Conservation (phyloP, 1,140 invertebrate genomes). For the Pseudomyrmex sp. region DNA sequence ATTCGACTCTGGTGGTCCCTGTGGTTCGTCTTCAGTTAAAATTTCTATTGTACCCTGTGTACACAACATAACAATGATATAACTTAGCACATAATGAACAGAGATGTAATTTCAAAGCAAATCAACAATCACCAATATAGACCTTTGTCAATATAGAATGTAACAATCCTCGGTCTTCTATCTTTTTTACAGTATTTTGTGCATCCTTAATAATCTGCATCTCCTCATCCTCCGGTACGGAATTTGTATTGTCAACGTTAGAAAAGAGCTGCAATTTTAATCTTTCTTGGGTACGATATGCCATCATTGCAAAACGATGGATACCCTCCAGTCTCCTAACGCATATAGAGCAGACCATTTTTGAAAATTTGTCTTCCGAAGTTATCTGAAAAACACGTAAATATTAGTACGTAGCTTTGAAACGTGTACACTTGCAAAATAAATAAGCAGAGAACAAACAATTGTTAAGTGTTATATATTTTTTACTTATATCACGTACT, state of each 20-base stretch:
- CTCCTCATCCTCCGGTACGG: constrained; percentile 65
- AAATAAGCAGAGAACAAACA: not conserved
- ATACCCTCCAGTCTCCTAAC: constrained; percentile 86
- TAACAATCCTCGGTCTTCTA: constrained; percentile 83
- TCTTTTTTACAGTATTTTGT: constrained; percentile 75
- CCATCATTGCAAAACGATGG: constrained; percentile 87
- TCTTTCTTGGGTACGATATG: constrained; percentile 85
- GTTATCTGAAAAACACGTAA: constrained; percentile 80
- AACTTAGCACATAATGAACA: not conserved
- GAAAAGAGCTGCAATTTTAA: constrained; percentile 81
- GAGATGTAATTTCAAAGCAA: constrained; percentile 4
- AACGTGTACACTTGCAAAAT: constrained; percentile 2
- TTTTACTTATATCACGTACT: not conserved
- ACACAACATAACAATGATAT: not conserved
- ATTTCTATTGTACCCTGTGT: constrained; percentile 77
- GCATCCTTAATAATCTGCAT: constrained; percentile 73
- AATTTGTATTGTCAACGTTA: constrained; percentile 64
- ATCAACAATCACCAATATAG: not conserved
- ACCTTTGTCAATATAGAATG: constrained; percentile 87
- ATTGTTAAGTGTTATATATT: not conserved
- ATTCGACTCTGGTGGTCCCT: constrained; percentile 69
- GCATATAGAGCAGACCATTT: constrained; percentile 86
- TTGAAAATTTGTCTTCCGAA: constrained; percentile 86
- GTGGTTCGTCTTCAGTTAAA: constrained; percentile 70
- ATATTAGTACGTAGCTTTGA: not conserved